Evolutionary conservation across 1,140 invertebrate species (phyloP), one percentile per base, ranked within the genome.

Genomic region (Thaumatotibia leucotreta): DNA sequence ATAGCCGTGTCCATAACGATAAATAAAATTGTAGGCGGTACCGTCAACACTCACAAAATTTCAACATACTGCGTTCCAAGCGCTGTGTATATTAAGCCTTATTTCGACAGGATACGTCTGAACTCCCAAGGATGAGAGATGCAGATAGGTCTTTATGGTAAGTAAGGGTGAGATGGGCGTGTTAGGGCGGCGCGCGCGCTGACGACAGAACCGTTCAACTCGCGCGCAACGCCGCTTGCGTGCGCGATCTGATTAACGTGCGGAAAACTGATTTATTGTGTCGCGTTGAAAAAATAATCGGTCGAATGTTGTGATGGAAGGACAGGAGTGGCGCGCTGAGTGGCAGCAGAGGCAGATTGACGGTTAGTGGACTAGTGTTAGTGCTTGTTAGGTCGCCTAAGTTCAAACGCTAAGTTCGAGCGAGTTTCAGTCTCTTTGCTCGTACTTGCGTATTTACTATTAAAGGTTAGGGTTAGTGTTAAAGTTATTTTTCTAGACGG

Each of bases 271-370:
- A 88, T 89, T 89, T 89, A 89, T 89, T 66, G 82, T 77, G 83
- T 83, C 84, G 76, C 82, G 84, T 83, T 88, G 87, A 89, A 87
- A 89, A 88, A 88, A 87, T 85, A 86, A 89, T 84, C 82, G 80
- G 67, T 75, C 69, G 66, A 62, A 70, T 63, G 77, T 72, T 83
- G 84, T 79, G 75, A 89, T 89, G 87, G 87, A 89, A 81, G 83
- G 87, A 76, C 87, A 89, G 72, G 87, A 88, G 69, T 89, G 87
- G 87, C 82, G 87, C 67, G 83, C 79, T 65, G 86, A 88, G 64
- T 89, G 87, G 87, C 86, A 87, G 45, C 87, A 86, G 74, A 77
- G 85, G 52, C 85, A 86, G 72, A 70, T 84, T 66, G 87, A 89
- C 80, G 87, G 87, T 89, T 77, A 88, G 87, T 88, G 68, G 10